Base-by-base conservation (phyloP, 2,888 invertebrate genomes). In the Clitarchus hookeri region DNA sequence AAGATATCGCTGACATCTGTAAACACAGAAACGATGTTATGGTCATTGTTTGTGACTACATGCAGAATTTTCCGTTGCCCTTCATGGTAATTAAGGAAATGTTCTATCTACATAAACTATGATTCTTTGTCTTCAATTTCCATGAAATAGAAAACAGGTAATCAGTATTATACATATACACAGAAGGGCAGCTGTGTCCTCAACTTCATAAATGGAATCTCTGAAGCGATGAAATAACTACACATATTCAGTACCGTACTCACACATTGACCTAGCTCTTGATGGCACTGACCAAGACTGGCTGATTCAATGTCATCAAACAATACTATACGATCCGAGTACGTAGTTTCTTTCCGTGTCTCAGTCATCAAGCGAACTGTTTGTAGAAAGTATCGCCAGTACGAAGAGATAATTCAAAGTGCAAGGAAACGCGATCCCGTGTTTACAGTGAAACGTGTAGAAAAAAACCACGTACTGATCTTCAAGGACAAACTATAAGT, bases 341-440 rank as follows among this genome's bases (percentile, higher is more conserved):
- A 82, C 36, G 27, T 82, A 86, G 86, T 79, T 87, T 87, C 79
- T 36, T 87, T 54, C 85, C 77, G 23, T 87, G 87, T 65, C 85
- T 84, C 85, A 27, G 85, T 86, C 12, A 85, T 87, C 77, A 87
- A 87, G 77, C 85, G 36, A 83, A 13, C 19, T 48, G 84, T 86
- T 83, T 26, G 86, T 16, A 25, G 25, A 44, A n/a, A 65, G 48
- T 87, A 88, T 87, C 84, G 87, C 83, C 84, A 87, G 77, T 88
- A 88, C 44, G 83, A 88, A 44, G 77, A 26, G 27, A 82, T 88
- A 6, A 87, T 86, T 78, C 65, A 36, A 44, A 87, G 44, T 65
- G 65, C 23, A 65, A 16, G 65, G n/a, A 65, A 65, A n/a, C 65
- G 65, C 16, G 16, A 65, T 6, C 12, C 65, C 16, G 8, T 19